Evolutionary conservation across 64 coral and sea anemone genomes (phyloP), one percentile per base, ranked within the genome.

Genomic region (Stichodactyla mertensii): DNA sequence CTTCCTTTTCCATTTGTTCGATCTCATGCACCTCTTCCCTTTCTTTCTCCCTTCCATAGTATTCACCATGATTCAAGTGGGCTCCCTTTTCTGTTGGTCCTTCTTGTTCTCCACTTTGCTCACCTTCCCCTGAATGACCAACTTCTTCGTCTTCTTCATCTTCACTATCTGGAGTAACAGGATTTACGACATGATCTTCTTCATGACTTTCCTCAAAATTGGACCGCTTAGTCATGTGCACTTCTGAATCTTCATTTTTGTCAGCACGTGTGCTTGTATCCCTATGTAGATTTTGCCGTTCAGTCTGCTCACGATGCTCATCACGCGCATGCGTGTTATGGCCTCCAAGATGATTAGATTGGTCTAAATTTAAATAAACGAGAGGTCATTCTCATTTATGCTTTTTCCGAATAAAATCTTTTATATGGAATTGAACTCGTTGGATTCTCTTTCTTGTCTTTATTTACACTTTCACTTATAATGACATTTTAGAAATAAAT

Each of bases 41-140:
- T 28, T 74, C 69, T 31, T 74, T 36, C 24, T 20, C n/a, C 7
- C 1, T 74, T 74, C 23, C 10, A 31, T 74, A 9, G n/a, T 74
- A 36, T 31, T 74, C 69, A 31, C 8, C 69, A 74, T 74, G 69
- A 26, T 31, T 13, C 69, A 28, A 23, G 69, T 74, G 69, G 11
- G 12, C 69, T 26, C 69, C 69, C 23, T 74, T 66, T 20, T 66
- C 62, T 23, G 62, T 12, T 27, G 12, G 1, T 74, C 69, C 69
- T 74, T 36, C 26, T 36, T 74, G 69, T 12, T 13, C 69, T 26
- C 69, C 69, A 74, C 69, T 74, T 26, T 74, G 69, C 11, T 74
- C 69, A 10, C 69, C 69, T 74, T 74, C 69, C 27, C 69, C 69
- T 27, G 69, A 74, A 74, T 74, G 69, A 19, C 69, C 69, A 74